Conservation (phyloP, 2,113 vertebrate species). For the Parus major region DNA sequence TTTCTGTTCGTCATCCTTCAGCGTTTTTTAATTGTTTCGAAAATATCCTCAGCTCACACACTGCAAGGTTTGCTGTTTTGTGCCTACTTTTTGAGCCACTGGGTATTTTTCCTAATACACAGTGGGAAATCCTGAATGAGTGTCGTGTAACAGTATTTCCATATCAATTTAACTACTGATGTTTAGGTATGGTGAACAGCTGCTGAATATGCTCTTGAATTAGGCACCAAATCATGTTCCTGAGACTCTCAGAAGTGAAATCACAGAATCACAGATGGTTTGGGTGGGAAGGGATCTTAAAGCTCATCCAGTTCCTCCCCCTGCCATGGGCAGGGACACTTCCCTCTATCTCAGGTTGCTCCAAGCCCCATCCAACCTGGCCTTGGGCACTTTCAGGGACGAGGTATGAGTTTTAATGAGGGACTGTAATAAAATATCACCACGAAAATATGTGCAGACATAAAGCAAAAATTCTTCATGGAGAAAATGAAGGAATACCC, state of each 20-base stretch:
- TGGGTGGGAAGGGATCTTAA: neutral
- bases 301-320: neutral
- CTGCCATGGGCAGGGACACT: neutral
- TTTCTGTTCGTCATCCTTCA: neutral
- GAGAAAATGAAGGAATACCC: neutral
- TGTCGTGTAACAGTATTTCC: neutral
- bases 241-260: neutral
- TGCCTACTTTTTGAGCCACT: neutral
- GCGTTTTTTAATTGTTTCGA: neutral
- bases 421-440: fast-evolving
- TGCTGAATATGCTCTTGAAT: neutral
- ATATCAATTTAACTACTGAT: neutral
- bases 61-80: neutral
- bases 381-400: neutral
- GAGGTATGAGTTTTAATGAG: fast-evolving
- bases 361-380: neutral
- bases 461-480: neutral
- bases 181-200: neutral
- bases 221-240: neutral
- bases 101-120: neutral
- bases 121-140: neutral
- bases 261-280: neutral
- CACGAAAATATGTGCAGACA: fast-evolving
- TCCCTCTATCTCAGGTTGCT: neutral
- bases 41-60: neutral